Evolutionary conservation across 2,888 invertebrate genomes (phyloP), one percentile per base, ranked within the genome.

Genomic region (Cerceris rybyensis): DNA sequence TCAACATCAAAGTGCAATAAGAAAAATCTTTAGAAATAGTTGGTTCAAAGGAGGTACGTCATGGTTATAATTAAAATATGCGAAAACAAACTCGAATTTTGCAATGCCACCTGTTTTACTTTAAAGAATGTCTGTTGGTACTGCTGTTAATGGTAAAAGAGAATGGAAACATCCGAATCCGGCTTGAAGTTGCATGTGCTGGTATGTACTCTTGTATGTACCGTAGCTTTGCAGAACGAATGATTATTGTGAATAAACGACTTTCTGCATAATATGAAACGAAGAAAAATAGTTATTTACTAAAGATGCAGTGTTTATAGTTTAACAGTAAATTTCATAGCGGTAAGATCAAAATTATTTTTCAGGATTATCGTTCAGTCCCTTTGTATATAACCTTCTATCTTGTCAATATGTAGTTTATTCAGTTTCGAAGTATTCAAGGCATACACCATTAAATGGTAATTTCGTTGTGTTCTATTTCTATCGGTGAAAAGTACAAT

Each of bases 121-220:
- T 17, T 17, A 64, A 16, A 60, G 28, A 13, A 54, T 57, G 41
- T 64, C 43, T 17, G 68, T 77, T 76, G 81, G 73, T 28, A 75
- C 28, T 59, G 52, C 63, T 79, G 64, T 16, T 69, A 14, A 57
- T 50, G 42, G 2, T 42, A 28, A 70, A 74, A 59, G 70, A 61
- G 69, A 78, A 73, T 81, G 70, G 78, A 75, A 81, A 78, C 70
- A 81, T 77, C 81, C 70, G 68, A 81, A 81, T 81, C 75, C 81
- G 81, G 78, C 76, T 81, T 81, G 75, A 77, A 81, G 75, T 71
- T 79, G 63, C 70, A 50, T 71, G 74, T 57, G 52, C 58, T 49
- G 28, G 72, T 50, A 69, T 73, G 72, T 28, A 28, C 28, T 28
- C 28, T 28, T 69, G 69, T 68, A 74, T 78, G 68, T 68, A 75